Conservation (phyloP, 2,113 vertebrate genomes). For the Calidris pugnax region DNA sequence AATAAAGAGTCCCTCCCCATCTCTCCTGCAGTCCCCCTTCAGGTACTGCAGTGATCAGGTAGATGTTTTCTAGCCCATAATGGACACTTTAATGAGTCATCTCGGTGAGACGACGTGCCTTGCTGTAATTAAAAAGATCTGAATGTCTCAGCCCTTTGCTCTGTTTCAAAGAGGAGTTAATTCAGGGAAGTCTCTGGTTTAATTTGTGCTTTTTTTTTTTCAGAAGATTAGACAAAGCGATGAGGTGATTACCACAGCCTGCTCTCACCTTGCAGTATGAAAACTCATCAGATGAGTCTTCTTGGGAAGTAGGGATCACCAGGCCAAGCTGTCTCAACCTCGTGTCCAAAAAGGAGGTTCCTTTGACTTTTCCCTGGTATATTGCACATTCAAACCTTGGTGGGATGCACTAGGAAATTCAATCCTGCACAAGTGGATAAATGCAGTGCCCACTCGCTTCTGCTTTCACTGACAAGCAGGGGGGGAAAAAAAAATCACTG, state of each 20-base stretch:
- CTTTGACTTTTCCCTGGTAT: not conserved
- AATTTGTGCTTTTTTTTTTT: not conserved
- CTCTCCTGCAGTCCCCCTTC: too few species aligned
- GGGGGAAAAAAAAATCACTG: not conserved
- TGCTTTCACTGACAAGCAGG: not conserved
- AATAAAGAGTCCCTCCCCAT: too few species aligned
- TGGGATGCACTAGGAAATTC: not conserved
- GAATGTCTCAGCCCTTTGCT: not conserved
- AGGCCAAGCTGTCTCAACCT: not conserved
- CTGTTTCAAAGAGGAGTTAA: not conserved
- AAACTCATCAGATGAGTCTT: not conserved
- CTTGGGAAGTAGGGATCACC: not conserved
- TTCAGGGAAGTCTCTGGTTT: not conserved
- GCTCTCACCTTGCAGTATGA: not conserved
- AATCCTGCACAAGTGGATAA: not conserved
- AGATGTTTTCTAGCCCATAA: not conserved
- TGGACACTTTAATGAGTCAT: not conserved
- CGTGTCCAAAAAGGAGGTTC: not conserved
- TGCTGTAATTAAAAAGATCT: not conserved
- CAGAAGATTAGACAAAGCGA: not conserved
- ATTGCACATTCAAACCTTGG: not conserved
- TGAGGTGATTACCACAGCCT: not conserved
- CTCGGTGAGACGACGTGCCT: not conserved
- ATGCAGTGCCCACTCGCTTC: not conserved
- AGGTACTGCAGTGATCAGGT: not conserved